A percentile compares a stretch with the other conserved stretches of the same genome.
These are phyloP conservation scores for Silvanus unidentatus DNA, from an alignment of 2,888 invertebrate species.

Conservation along the genomic window DNA sequence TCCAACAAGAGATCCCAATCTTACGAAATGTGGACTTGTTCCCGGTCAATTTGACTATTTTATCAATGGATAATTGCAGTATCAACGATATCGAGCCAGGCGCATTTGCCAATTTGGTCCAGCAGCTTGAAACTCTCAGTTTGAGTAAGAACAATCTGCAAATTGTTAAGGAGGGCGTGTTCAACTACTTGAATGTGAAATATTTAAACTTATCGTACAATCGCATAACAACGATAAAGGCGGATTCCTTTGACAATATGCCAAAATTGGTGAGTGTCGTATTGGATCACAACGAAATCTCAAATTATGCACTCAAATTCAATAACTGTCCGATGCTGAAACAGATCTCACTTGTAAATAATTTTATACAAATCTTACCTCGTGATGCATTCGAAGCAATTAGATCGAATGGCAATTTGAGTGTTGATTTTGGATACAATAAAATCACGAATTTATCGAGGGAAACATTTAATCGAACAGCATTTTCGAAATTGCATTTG, in stretches of 20 bases:
- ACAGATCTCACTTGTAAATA: slow-evolving; percentile 28
- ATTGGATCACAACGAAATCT: slow-evolving; percentile 32
- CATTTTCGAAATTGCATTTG: slow-evolving; percentile 28
- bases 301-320: slow-evolving; percentile 26
- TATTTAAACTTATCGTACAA: slow-evolving; percentile 31
- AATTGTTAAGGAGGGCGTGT: slow-evolving; percentile 27
- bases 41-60: slow-evolving; percentile 24
- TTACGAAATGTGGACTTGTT: slow-evolving; percentile 27
- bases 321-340: slow-evolving; percentile 27
- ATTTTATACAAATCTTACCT: slow-evolving; percentile 30
- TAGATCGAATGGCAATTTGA: slow-evolving; percentile 18
- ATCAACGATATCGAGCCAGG: slow-evolving; percentile 28
- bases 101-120: slow-evolving; percentile 24
- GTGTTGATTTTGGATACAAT: slow-evolving; percentile 32
- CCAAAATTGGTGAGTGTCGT: slow-evolving; percentile 22
- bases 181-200: slow-evolving; percentile 26
- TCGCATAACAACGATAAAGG: slow-evolving; percentile 25
- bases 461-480: slow-evolving; percentile 26
- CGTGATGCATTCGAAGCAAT: slow-evolving; percentile 25
- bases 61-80: slow-evolving; percentile 28
- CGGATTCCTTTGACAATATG: slow-evolving; percentile 33
- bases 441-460: slow-evolving; percentile 28
- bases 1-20: slow-evolving; percentile 28
- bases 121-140: slow-evolving; percentile 23
- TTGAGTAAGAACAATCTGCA: slow-evolving; percentile 29